A percentile compares a stretch with the other conserved stretches of the same genome.
Evolutionary conservation across 1,140 invertebrate species (phyloP).

Genomic region (Wasmannia auropunctata): DNA sequence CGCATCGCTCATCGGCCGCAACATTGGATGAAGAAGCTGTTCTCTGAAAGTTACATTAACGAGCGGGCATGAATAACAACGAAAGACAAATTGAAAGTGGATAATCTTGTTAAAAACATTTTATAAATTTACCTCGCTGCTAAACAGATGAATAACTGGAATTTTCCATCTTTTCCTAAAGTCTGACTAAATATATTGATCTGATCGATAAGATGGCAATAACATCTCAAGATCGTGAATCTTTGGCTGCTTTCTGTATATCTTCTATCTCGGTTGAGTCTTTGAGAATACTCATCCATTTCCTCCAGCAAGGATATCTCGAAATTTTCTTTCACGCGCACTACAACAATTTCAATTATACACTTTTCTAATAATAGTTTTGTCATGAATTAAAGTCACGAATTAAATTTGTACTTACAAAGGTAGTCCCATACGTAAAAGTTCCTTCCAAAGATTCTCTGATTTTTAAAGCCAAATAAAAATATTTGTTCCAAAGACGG

Average conservation of each 20-base stretch:
- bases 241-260: conserved; percentile 85
- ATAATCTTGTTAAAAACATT: not conserved
- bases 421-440: conserved; percentile 99
- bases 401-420: conserved; percentile 86
- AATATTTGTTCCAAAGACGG: conserved; percentile 97
- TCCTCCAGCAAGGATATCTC: conserved; percentile 90
- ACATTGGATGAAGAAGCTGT: conserved; percentile 95
- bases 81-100: not conserved
- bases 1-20: conserved; percentile 94
- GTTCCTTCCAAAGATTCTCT: conserved; percentile 96
- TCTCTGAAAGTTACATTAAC: conserved; percentile 88
- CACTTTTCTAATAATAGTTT: not conserved
- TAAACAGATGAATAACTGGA: conserved; percentile 98
- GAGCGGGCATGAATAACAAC: not conserved
- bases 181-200: conserved; percentile 93
- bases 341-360: conserved; percentile 83
- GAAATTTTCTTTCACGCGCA: conserved; percentile 94
- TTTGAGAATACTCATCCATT: conserved; percentile 83
- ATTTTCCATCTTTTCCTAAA: conserved; percentile 99
- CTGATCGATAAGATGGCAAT: conserved; percentile 92
- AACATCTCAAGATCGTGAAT: conserved; percentile 90
- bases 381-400: not conserved
- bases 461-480: conserved; percentile 96
- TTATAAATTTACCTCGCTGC: conserved; percentile 79
- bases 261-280: conserved; percentile 80